Evolutionary conservation across 2,888 invertebrate genomes (phyloP).

Genomic region (Mesodorylaimus sp.): DNA sequence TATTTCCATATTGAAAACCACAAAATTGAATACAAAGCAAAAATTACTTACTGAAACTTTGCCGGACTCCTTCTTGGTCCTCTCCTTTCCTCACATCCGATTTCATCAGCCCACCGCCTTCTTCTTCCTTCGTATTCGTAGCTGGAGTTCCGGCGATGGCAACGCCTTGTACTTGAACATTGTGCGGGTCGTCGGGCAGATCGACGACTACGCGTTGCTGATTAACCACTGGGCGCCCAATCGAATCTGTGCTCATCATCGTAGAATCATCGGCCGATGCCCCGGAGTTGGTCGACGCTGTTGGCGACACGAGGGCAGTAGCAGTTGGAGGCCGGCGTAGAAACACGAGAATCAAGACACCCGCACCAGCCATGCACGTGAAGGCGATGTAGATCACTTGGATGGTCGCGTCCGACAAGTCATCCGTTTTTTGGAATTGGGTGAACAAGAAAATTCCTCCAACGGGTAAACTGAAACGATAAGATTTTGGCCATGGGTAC

Average conservation of each 20-base stretch:
- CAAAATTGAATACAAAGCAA: neutral
- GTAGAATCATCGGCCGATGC: too few species aligned
- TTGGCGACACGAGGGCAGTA: constrained; percentile 1
- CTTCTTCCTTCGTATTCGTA: too few species aligned
- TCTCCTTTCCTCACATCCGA: neutral
- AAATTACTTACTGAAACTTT: neutral
- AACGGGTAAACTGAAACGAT: constrained; percentile 58
- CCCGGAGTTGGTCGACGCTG: neutral
- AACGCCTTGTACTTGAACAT: too few species aligned
- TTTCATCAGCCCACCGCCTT: too few species aligned
- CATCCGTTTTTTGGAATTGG: constrained; percentile 59
- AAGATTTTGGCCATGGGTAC: too few species aligned
- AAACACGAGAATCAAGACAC: constrained; percentile 41
- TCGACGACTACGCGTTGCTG: too few species aligned
- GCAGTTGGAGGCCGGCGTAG: constrained; percentile 20
- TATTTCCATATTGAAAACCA: neutral
- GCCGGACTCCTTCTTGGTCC: neutral
- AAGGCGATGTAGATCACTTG: constrained; percentile 62
- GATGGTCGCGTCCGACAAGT: constrained; percentile 46
- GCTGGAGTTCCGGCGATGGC: too few species aligned
- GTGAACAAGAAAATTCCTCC: constrained; percentile 88
- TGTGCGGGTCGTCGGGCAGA: too few species aligned
- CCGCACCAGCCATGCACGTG: constrained; percentile 44
- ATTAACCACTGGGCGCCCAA: too few species aligned
- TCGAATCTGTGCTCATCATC: neutral